Conservation (phyloP, 2,888 invertebrate species). For the Stictocephala bisonia region DNA sequence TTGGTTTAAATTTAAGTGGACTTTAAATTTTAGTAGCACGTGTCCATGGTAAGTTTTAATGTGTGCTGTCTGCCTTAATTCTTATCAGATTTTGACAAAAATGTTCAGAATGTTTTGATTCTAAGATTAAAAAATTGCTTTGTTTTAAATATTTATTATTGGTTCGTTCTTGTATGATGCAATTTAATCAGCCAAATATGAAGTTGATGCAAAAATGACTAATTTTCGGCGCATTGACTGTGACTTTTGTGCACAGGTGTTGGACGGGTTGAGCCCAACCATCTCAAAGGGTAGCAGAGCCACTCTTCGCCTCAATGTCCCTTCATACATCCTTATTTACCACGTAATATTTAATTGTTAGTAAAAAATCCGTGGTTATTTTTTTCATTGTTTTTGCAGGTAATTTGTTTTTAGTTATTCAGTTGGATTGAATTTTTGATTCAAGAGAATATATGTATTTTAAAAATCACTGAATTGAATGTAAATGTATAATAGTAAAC, state of each 20-base stretch:
- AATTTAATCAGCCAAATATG: too few relatives aligned
- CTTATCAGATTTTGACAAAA: too few relatives aligned
- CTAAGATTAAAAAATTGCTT: too few relatives aligned
- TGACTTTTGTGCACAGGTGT: constrained; percentile 18
- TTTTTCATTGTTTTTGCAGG: constrained; percentile 8
- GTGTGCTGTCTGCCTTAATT: too few relatives aligned
- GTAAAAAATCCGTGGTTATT: constrained; percentile 16
- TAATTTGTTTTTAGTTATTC: constrained; percentile 15
- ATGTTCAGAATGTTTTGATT: too few relatives aligned
- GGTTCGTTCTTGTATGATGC: too few relatives aligned
- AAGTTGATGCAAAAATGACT: too few relatives aligned
- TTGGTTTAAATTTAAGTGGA: too few relatives aligned
- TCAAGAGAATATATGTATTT: constrained; percentile 16
- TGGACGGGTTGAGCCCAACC: constrained; percentile 27
- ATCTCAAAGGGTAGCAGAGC: constrained; percentile 20
- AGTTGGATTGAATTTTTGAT: constrained; percentile 14
- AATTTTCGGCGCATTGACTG: too few relatives aligned
- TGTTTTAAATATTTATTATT: too few relatives aligned
- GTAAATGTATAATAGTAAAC: constrained; percentile 34
- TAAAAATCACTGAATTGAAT: constrained; percentile 1
- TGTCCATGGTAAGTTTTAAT: too few relatives aligned
- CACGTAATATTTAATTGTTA: constrained; percentile 2
- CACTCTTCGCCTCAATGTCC: not conserved
- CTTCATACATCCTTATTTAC: constrained; percentile 7
- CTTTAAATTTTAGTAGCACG: too few relatives aligned